Percentiles rank a stretch among this genome's conserved stretches.
phyloP scores from a whole-genome alignment of 2,113 vertebrate genomes.

The Labeo catla region DNA sequence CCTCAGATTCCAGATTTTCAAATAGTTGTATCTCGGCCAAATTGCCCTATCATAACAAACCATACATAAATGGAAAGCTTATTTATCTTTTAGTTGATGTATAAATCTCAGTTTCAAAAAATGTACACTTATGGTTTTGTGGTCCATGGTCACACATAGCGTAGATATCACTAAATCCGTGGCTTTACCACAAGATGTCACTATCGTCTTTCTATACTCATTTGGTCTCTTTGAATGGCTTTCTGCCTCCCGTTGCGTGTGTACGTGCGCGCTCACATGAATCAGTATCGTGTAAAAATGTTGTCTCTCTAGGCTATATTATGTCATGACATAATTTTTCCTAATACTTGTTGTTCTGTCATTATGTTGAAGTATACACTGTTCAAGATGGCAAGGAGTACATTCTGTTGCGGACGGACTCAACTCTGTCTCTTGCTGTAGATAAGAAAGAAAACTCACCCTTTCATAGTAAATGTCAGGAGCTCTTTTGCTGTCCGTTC shows the following conservation, averaged over 20 bases:
- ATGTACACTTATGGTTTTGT: no score
- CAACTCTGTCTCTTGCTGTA: constrained; percentile 87
- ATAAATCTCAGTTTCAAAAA: no score
- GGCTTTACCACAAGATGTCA: constrained; percentile 44
- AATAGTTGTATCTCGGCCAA: no score
- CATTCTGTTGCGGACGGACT: constrained; percentile 90
- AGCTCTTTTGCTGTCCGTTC: constrained; percentile 92
- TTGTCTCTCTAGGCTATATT: not conserved
- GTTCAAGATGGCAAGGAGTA: constrained; percentile 93
- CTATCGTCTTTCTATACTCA: constrained; percentile 6
- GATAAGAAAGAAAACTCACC: constrained; percentile 86
- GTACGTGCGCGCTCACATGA: constrained; percentile 15
- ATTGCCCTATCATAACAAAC: no score
- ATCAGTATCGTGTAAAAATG: not conserved
- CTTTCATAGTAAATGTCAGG: constrained; percentile 90
- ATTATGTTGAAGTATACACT: constrained; percentile 64
- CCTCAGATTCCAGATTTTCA: no score
- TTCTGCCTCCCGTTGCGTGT: not conserved
- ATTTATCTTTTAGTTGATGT: no score
- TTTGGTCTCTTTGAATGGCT: not conserved
- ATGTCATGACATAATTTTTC: not conserved
- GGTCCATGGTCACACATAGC: no score
- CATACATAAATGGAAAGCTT: no score
- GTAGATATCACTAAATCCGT: not conserved
- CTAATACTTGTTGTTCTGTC: constrained; percentile 12